Evolutionary conservation across 2,797 vertebrate genomes (phyloP).

Genomic region (Ptychobarbus kaznakovi): DNA sequence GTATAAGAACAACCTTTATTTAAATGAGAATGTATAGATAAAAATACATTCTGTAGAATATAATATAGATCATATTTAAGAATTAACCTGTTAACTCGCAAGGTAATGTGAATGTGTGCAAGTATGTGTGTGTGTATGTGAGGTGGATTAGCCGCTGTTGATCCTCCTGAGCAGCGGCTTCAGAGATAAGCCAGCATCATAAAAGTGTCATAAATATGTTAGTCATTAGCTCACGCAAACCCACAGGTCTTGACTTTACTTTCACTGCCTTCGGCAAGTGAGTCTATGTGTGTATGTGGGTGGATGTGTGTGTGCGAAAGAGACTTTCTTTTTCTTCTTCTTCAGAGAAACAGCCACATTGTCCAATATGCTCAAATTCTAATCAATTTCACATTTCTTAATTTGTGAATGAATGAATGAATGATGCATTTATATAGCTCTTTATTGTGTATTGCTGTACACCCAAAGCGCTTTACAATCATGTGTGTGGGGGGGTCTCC

Average conservation of each 20-base stretch:
- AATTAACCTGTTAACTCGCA: background rate
- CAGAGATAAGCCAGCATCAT: conserved; percentile 55
- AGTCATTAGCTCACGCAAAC: conserved; percentile 51
- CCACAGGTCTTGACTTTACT: conserved; percentile 43
- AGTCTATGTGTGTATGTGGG: background rate
- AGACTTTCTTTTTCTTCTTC: background rate
- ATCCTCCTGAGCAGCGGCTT: conserved; percentile 26
- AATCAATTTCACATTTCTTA: conserved; percentile 36
- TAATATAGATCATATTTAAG: background rate
- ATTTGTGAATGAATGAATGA: conserved; percentile 15
- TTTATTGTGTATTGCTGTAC: no score
- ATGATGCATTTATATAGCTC: no score
- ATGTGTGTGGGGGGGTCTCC: no score
- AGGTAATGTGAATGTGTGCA: conserved; percentile 24
- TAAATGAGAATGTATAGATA: background rate
- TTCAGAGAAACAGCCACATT: conserved; percentile 6
- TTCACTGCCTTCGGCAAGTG: conserved; percentile 11
- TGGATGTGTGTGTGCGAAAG: background rate
- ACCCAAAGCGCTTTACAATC: no score
- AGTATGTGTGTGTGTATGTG: conserved; percentile 25
- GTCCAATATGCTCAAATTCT: conserved; percentile 34
- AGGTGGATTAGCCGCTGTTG: conserved; percentile 27
- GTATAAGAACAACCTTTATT: background rate
- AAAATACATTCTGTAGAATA: background rate
- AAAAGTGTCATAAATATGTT: conserved; percentile 59